Conservation (phyloP, 2,797 vertebrate genomes). For the Clarias pachynema region DNA sequence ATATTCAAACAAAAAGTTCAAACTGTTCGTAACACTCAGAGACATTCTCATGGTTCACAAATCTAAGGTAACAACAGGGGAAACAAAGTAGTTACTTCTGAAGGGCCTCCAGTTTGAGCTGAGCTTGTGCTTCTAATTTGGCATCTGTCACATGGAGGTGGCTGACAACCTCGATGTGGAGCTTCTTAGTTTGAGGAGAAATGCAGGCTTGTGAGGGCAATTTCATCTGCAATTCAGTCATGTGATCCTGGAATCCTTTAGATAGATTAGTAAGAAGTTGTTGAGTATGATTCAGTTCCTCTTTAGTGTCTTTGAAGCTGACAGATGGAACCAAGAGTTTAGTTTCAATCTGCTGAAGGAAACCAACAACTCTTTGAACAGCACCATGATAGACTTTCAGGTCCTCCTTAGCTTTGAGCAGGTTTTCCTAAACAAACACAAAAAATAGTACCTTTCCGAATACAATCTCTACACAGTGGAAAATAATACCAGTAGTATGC, state of each 20-base stretch:
- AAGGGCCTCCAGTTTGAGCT: slow-evolving; percentile 71
- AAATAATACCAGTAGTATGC: not conserved
- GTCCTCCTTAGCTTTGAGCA: slow-evolving; percentile 74
- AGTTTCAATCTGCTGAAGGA: slow-evolving; percentile 73
- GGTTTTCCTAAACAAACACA: slow-evolving; percentile 70
- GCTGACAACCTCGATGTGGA: slow-evolving; percentile 74
- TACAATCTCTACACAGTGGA: not conserved
- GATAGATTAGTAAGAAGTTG: slow-evolving; percentile 63
- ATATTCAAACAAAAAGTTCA: too few species aligned
- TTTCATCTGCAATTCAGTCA: slow-evolving; percentile 70
- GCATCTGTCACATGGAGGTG: slow-evolving; percentile 74
- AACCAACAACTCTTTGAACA: slow-evolving; percentile 66
- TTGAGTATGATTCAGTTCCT: slow-evolving; percentile 66
- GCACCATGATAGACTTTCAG: slow-evolving; percentile 74
- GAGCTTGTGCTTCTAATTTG: slow-evolving; percentile 71
- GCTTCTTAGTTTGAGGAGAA: slow-evolving; percentile 67
- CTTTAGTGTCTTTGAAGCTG: slow-evolving; percentile 67
- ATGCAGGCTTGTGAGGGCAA: slow-evolving; percentile 68
- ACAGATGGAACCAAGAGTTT: slow-evolving; percentile 64
- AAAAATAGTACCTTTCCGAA: slow-evolving; percentile 11
- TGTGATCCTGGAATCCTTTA: slow-evolving; percentile 74
- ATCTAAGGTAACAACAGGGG: not conserved
- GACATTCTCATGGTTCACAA: not conserved
- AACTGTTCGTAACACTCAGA: not conserved
- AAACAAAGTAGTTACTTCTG: slow-evolving; percentile 64